Evolutionary conservation across 2,888 invertebrate species (phyloP).

Genomic region (Drosophila nigricruria): DNA sequence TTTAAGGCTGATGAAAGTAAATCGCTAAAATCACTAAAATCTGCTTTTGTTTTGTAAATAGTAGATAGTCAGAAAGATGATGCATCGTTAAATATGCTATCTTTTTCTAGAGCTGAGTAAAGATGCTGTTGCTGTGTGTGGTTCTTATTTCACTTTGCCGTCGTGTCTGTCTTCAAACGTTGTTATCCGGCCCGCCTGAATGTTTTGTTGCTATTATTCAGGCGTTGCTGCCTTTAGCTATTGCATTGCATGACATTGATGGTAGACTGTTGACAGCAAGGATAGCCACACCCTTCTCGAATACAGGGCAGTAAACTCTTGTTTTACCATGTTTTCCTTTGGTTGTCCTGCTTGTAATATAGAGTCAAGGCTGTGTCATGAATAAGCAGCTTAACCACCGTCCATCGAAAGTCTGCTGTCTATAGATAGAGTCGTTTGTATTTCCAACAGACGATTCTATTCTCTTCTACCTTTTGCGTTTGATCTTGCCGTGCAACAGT

Average conservation of each 20-base stretch:
- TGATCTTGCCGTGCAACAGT: background rate
- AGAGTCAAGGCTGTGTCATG: conserved; percentile 5
- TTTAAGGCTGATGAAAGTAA: background rate
- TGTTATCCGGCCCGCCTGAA: background rate
- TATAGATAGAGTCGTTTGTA: background rate
- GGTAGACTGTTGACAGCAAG: conserved; percentile 52
- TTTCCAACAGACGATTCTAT: background rate
- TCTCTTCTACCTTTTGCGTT: background rate
- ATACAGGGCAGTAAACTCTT: conserved; percentile 4
- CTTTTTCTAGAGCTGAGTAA: background rate
- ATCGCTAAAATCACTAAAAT: background rate
- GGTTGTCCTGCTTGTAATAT: conserved; percentile 32
- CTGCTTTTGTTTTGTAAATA: background rate
- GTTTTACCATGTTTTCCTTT: conserved; percentile 8
- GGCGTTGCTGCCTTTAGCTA: conserved; percentile 27
- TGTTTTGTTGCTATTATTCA: conserved; percentile 20
- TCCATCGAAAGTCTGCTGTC: background rate
- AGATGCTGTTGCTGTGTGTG: background rate
- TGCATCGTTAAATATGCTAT: background rate
- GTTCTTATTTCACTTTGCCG: background rate
- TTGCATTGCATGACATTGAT: conserved; percentile 65
- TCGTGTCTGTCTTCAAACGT: background rate
- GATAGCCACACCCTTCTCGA: conserved; percentile 9
- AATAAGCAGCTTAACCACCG: background rate
- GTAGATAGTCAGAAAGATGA: background rate